Evolutionary conservation across 2,797 vertebrate genomes (phyloP), one percentile per base, ranked within the genome.

Genomic region (Sebastes goodei): DNA sequence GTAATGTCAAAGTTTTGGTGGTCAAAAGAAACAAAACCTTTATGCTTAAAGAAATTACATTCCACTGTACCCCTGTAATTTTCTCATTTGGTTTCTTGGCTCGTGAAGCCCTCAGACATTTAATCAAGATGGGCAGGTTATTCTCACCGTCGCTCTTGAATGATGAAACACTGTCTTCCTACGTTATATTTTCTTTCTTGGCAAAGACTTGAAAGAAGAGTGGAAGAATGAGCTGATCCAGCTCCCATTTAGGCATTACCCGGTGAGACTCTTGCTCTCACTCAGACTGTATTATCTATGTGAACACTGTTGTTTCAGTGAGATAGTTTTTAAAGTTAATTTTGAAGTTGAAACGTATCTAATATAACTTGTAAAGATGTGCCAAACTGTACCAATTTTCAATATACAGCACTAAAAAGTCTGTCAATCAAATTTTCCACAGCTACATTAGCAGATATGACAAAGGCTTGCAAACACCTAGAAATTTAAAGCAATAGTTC

Each of bases 111-210:
- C 53, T 76, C 57, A 65, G 62, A 81, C 74, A 68, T 82, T 79
- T 86, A 55, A 86, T 88, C 83, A 67, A 80, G 55, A 82, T 56
- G 46, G 80, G 75, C 69, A 72, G 71, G 78, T 78, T 84, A 59
- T 29, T 76, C 62, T 79, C 75, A 27, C 15, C 15, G 67, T 84
- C 10, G 2, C 80, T 85, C 33, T 57, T 72, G 6, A 73, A 72
- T 71, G 46, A 88, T 69, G 74, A 82, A 82, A 84, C 33, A 35
- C 52, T 25, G 70, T 81, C 74, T 46, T 76, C 57, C 74, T 62
- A 32, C 20, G 25, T n/a, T 53, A 60, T 30, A 69, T 74, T 80
- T 78, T 64, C 52, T 80, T 76, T 75, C 71, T 82, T 79, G 63
- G 78, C 71, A 10, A 56, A 20, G 15, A 57, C 63, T 56, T 82